Evolutionary conservation across 2,797 vertebrate genomes (phyloP).

Genomic region (Moxostoma hubbsi): DNA sequence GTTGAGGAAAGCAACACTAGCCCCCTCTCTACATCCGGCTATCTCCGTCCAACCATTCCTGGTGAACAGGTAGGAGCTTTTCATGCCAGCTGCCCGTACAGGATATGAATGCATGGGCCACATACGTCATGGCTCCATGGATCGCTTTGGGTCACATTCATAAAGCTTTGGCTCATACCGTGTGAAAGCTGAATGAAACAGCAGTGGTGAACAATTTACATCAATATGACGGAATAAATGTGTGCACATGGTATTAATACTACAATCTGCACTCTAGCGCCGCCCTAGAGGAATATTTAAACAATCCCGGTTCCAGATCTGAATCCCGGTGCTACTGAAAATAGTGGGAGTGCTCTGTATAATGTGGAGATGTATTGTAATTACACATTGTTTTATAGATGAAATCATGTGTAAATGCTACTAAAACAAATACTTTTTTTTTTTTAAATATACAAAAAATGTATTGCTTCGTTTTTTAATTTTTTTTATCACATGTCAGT

Average conservation of each 20-base stretch:
- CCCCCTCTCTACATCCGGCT: conserved; percentile 74
- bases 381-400: too few species aligned
- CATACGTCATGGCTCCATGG: conserved; percentile 46
- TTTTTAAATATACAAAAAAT: too few species aligned
- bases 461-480: too few species aligned
- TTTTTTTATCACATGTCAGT: too few species aligned
- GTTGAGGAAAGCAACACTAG: conserved; percentile 72
- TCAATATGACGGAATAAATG: conserved; percentile 18
- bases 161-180: conserved; percentile 39
- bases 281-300: conserved; percentile 7
- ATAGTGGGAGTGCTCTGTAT: too few species aligned
- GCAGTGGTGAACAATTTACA: conserved; percentile 37
- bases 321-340: too few species aligned
- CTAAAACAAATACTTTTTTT: too few species aligned
- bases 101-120: conserved; percentile 41
- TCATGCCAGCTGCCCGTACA: conserved; percentile 47
- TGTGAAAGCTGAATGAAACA: conserved; percentile 36
- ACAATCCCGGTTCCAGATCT: background rate
- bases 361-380: too few species aligned
- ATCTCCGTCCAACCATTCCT: conserved; percentile 62
- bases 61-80: conserved; percentile 43
- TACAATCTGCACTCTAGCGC: background rate
- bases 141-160: conserved; percentile 3
- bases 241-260: background rate
- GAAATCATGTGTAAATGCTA: too few species aligned